Evolutionary conservation across 2,797 vertebrate species (phyloP).

Genomic region (Odontamblyopus lacepedii): DNA sequence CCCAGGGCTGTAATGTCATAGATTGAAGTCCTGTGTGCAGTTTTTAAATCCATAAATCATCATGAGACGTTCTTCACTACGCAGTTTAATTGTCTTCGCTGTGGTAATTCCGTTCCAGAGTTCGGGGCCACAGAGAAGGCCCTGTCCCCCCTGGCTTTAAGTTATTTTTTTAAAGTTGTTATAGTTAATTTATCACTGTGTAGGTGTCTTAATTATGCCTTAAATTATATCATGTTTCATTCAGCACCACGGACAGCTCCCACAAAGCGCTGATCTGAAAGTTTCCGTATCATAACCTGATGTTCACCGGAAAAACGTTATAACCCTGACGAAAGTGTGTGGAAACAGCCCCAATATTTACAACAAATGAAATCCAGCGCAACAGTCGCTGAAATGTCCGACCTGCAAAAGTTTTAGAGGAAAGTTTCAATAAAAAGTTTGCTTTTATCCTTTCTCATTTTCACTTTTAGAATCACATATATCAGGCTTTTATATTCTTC

Average conservation of each 20-base stretch:
- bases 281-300: not conserved
- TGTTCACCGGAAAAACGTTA: not conserved
- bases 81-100: too few species aligned
- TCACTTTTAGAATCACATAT: not conserved
- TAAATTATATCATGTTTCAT: not conserved
- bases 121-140: too few species aligned
- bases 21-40: too few species aligned
- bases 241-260: constrained; percentile 11
- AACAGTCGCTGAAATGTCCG: not conserved
- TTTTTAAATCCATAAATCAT: too few species aligned
- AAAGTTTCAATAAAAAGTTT: not conserved
- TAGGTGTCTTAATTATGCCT: too few species aligned
- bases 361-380: constrained; percentile 1
- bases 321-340: not conserved
- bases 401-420: not conserved
- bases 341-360: not conserved
- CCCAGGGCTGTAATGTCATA: too few species aligned
- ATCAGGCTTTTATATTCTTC: too few species aligned
- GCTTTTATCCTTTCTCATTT: not conserved
- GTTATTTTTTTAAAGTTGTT: too few species aligned
- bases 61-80: too few species aligned
- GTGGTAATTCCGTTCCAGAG: too few species aligned
- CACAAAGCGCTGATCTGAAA: not conserved
- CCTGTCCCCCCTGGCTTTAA: too few species aligned
- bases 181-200: too few species aligned